A percentile compares a stretch with the other conserved stretches of the same genome.
Conservation (phyloP, 2,888 invertebrate genomes). For the Ceramica pisi region DNA sequence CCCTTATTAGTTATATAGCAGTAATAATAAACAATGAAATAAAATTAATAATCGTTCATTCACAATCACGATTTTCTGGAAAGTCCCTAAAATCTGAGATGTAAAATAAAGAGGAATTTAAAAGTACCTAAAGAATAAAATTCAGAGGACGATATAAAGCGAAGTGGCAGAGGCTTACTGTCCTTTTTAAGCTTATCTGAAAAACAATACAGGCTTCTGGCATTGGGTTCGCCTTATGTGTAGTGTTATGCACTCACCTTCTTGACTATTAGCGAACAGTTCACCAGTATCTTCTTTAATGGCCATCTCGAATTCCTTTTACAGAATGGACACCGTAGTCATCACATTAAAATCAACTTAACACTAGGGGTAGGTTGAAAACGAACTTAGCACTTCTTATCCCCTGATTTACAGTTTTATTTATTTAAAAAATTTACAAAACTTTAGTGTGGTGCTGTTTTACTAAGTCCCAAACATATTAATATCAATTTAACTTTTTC, state of each 20-base stretch:
- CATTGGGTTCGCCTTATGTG: not conserved
- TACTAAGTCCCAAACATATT: not conserved
- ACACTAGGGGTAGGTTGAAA: no score
- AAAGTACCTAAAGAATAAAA: not conserved
- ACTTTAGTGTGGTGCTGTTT: no score
- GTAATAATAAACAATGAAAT: not conserved
- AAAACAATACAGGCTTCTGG: not conserved
- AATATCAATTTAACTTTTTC: not conserved
- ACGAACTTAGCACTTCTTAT: not conserved
- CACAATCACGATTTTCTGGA: not conserved
- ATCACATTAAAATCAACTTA: no score
- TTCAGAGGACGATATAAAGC: not conserved
- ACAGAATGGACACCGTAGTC: not conserved
- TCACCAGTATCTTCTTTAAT: not conserved
- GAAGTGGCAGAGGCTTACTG: not conserved
- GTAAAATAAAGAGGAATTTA: not conserved
- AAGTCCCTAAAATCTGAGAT: not conserved
- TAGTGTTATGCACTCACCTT: not conserved
- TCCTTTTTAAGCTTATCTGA: no score
- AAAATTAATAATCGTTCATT: not conserved
- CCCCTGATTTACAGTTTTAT: not conserved
- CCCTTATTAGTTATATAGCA: not conserved
- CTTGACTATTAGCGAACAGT: not conserved
- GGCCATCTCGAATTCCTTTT: not conserved
- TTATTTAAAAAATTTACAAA: no score